Conservation (phyloP, 2,113 vertebrate genomes). For the Ciconia boyciana region DNA sequence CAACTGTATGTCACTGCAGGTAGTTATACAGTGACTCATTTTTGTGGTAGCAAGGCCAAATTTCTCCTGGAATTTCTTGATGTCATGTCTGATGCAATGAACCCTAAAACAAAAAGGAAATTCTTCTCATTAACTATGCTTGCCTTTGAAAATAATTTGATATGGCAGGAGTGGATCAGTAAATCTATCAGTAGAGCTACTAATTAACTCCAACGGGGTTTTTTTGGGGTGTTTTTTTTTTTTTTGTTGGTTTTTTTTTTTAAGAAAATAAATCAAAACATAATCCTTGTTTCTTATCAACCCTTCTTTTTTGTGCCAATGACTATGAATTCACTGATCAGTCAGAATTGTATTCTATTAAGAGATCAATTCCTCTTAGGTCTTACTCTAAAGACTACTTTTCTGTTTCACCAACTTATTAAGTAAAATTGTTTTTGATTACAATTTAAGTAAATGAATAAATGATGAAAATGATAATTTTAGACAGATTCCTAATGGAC, state of each 20-base stretch:
- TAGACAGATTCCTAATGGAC: background rate
- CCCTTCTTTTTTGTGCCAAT: background rate
- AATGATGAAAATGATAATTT: background rate
- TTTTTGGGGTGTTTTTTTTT: too few species aligned
- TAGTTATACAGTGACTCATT: slow-evolving; percentile 79
- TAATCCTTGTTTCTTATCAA: background rate
- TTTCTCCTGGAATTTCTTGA: slow-evolving; percentile 80
- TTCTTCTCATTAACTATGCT: background rate
- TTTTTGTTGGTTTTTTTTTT: background rate
- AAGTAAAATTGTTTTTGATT: background rate
- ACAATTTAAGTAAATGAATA: background rate
- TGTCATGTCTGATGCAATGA: slow-evolving; percentile 81
- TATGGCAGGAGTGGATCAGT: background rate
- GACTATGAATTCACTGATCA: background rate
- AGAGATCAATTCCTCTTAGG: background rate
- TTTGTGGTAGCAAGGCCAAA: slow-evolving; percentile 78
- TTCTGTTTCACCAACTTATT: background rate
- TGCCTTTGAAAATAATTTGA: background rate
- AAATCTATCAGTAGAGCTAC: background rate
- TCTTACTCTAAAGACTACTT: background rate
- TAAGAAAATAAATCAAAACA: background rate
- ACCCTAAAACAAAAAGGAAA: slow-evolving; percentile 50
- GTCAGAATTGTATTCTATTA: background rate
- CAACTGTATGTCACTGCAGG: slow-evolving; percentile 74
- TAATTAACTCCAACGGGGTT: background rate